Evolutionary conservation across 1,140 invertebrate genomes (phyloP).

Genomic region (Amphibalanus amphitrite): DNA sequence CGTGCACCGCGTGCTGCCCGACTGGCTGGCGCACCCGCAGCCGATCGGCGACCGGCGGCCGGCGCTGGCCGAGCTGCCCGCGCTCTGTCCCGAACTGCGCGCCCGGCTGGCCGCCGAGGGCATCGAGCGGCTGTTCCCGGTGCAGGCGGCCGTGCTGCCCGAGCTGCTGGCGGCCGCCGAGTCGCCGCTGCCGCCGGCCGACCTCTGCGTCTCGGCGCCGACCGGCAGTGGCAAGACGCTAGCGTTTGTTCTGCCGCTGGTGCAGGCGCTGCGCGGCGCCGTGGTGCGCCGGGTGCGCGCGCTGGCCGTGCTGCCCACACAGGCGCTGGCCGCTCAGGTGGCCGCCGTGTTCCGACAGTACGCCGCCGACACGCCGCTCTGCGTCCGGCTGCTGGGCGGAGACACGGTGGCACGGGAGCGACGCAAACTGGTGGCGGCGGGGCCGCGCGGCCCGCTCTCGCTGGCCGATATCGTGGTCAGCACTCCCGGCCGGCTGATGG

Average conservation of each 20-base stretch:
- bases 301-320: constrained; percentile 74
- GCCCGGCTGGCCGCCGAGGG: constrained; percentile 43
- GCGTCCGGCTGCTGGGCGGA: constrained; percentile 53
- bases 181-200: constrained; percentile 34
- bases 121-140: constrained; percentile 61
- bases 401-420: constrained; percentile 43
- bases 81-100: constrained; percentile 41
- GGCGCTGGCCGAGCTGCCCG: constrained; percentile 44
- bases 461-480: constrained; percentile 73
- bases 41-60: constrained; percentile 45
- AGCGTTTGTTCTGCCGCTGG: constrained; percentile 78
- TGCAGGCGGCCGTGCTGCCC: constrained; percentile 69
- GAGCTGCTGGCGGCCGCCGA: constrained; percentile 48
- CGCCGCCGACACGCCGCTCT: constrained; percentile 46
- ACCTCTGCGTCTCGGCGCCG: constrained; percentile 91
- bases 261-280: constrained; percentile 40
- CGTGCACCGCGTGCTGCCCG: constrained; percentile 54
- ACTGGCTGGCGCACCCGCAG: constrained; percentile 67
- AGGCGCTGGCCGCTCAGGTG: constrained; percentile 79
- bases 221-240: constrained; percentile 97
- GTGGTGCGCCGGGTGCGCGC: constrained; percentile 48
- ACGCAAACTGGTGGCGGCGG: constrained; percentile 30
- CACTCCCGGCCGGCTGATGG: constrained; percentile 79
- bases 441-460: constrained; percentile 16
- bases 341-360: constrained; percentile 62